Evolutionary conservation across 2,113 vertebrate species (phyloP).

Genomic region (Phalacrocorax brasilianus): DNA sequence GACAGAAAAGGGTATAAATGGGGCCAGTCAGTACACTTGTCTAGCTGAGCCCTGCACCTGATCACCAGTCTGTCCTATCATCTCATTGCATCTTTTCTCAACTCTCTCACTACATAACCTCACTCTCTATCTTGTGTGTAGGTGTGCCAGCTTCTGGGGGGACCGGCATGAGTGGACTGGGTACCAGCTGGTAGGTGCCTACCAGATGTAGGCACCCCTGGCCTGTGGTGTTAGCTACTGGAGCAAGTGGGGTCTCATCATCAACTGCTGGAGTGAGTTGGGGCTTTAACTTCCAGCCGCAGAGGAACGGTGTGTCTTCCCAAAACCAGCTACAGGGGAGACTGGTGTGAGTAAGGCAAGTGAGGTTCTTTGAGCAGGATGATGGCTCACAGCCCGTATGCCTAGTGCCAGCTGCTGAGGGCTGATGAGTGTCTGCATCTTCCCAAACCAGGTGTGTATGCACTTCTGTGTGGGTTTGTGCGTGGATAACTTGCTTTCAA

Average conservation of each 20-base stretch:
- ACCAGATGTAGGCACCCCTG: background rate
- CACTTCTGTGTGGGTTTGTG: background rate
- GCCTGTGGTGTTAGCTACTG: too few species aligned
- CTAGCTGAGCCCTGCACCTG: background rate
- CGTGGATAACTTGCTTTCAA: background rate
- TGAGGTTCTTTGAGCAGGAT: background rate
- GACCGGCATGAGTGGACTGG: rapidly evolving
- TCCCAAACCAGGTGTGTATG: rapidly evolving
- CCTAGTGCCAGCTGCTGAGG: background rate
- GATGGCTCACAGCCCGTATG: rapidly evolving
- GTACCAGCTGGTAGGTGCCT: too few species aligned
- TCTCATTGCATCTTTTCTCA: background rate
- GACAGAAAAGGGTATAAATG: too few species aligned
- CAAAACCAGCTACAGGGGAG: background rate
- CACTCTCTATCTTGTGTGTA: background rate
- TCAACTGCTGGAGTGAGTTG: background rate
- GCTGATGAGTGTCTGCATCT: rapidly evolving
- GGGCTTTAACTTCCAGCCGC: background rate
- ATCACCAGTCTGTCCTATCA: background rate
- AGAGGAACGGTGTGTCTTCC: rapidly evolving
- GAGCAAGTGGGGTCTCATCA: background rate
- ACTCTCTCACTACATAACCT: background rate
- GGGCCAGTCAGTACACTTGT: rapidly evolving
- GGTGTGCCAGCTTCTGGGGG: background rate
- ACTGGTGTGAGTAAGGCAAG: background rate